Evolutionary conservation across 2,113 vertebrate species (phyloP).

Genomic region (Caretta caretta): DNA sequence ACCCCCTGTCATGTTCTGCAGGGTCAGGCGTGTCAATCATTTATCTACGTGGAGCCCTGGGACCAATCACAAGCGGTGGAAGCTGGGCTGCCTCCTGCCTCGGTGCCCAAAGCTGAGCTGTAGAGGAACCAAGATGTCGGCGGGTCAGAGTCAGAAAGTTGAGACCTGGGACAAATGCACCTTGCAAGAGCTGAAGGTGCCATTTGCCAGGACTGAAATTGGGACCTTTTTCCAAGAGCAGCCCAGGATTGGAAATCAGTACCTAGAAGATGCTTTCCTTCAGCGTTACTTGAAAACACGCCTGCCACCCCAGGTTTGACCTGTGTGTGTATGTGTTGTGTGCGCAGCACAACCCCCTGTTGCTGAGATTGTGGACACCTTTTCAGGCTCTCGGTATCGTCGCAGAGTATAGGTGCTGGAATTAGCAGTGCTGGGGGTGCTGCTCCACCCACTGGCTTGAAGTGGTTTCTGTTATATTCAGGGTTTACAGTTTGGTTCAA

Average conservation of each 20-base stretch:
- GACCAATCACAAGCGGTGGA: rapidly evolving
- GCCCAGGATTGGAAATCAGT: constrained; percentile 76
- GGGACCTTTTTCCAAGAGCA: constrained; percentile 80
- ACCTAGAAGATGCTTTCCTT: constrained; percentile 83
- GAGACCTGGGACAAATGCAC: rapidly evolving
- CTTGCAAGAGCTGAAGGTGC: neutral
- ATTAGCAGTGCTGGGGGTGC: rapidly evolving
- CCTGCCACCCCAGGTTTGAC: constrained; percentile 79
- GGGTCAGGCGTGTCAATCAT: neutral
- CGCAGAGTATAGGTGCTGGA: neutral
- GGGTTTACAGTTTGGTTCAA: too few species aligned
- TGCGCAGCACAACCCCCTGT: rapidly evolving
- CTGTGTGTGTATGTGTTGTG: neutral
- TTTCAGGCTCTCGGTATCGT: neutral
- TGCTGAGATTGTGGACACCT: rapidly evolving
- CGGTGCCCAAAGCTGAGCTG: rapidly evolving
- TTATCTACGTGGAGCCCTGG: neutral
- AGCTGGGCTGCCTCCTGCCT: neutral
- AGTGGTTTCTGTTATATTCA: too few species aligned
- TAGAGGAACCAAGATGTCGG: rapidly evolving
- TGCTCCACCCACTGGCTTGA: neutral
- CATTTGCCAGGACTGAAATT: constrained; percentile 45
- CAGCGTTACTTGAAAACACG: constrained; percentile 79
- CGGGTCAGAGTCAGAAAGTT: neutral
- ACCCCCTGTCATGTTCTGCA: rapidly evolving